These are phyloP conservation scores for Ornithoptera priamus DNA, from an alignment of 2,888 invertebrate genomes.

Conservation along the genomic window DNA sequence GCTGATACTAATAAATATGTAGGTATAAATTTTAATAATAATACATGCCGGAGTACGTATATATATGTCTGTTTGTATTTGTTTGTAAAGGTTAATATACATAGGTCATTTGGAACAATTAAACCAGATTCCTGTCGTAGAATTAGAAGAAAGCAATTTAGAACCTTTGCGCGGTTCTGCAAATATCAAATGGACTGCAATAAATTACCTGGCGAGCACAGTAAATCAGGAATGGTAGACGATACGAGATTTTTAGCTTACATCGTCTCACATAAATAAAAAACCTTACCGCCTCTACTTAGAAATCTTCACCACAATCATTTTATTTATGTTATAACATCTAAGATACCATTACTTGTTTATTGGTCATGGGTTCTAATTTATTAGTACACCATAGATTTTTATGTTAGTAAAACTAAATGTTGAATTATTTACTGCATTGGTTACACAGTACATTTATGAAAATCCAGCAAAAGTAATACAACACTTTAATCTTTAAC, in stretches of 20 bases:
- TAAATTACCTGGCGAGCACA: constrained; percentile 28
- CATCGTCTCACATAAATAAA: constrained; percentile 27
- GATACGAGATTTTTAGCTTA: constrained; percentile 30
- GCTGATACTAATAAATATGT: too few relatives aligned
- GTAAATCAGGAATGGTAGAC: constrained; percentile 27
- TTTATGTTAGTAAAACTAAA: not conserved
- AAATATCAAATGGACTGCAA: constrained; percentile 26
- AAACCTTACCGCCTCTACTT: constrained; percentile 19
- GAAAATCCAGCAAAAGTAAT: not conserved
- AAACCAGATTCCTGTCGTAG: not conserved
- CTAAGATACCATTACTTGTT: constrained; percentile 5
- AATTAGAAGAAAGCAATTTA: constrained; percentile 14
- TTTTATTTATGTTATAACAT: constrained; percentile 19
- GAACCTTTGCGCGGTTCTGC: constrained; percentile 18
- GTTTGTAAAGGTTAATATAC: not conserved
- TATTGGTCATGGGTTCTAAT: not conserved
- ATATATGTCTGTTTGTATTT: too few relatives aligned
- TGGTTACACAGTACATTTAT: not conserved
- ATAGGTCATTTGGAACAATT: not conserved
- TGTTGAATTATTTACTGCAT: not conserved
- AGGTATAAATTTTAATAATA: too few relatives aligned
- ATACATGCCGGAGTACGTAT: too few relatives aligned
- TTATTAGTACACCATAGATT: not conserved
- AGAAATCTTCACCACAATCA: constrained; percentile 12
- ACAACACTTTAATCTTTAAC: not conserved